A percentile compares a stretch with the other conserved stretches of the same genome.
Conservation (phyloP, 2,888 invertebrate species). For the Melanchra persicariae region DNA sequence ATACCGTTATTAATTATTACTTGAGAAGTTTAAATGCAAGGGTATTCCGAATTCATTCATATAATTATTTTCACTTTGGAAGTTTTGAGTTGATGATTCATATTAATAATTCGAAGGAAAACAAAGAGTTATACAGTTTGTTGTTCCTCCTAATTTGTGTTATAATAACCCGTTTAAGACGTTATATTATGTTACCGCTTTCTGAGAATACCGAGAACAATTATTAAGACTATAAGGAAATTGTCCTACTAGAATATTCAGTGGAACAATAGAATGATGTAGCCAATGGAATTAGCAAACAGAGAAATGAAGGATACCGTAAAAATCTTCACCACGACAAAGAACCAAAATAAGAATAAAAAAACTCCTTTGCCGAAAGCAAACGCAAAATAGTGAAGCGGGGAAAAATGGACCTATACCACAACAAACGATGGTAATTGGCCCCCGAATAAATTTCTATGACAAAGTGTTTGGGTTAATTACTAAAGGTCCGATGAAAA, state of each 20-base stretch:
- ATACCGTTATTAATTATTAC: constrained; percentile 62
- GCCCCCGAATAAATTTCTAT: constrained; percentile 65
- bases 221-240: background rate
- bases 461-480: constrained; percentile 66
- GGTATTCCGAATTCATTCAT: constrained; percentile 55
- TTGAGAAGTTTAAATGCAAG: constrained; percentile 59
- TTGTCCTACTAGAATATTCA: background rate
- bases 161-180: constrained; percentile 35
- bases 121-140: constrained; percentile 43
- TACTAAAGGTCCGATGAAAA: constrained; percentile 66
- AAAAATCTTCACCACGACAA: background rate
- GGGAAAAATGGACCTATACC: constrained; percentile 50
- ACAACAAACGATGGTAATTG: constrained; percentile 61
- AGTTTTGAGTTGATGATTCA: constrained; percentile 44
- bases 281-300: background rate
- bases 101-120: constrained; percentile 54
- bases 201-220: constrained; percentile 2
- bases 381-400: constrained; percentile 33
- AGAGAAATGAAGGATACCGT: background rate
- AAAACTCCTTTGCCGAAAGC: constrained; percentile 15
- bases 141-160: constrained; percentile 41
- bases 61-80: constrained; percentile 47
- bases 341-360: background rate
- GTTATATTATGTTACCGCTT: constrained; percentile 12
- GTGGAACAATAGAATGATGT: background rate